Conservation (phyloP, 30 jellyfish, hydroid and myxozoan genomes). For the Hydra vulgaris region DNA sequence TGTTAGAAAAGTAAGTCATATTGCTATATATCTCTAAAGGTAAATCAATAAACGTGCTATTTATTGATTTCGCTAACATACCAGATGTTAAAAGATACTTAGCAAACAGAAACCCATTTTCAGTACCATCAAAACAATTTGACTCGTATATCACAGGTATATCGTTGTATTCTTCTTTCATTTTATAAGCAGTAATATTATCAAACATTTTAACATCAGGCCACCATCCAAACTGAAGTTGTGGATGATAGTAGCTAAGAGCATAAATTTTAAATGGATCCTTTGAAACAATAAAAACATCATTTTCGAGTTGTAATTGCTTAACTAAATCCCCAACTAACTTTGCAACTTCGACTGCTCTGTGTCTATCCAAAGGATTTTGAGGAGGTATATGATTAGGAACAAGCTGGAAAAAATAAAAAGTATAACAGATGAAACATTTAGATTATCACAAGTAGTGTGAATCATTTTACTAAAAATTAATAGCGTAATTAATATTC, state of each 20-base stretch:
- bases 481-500: too few species aligned
- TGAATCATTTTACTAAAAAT: too few species aligned
- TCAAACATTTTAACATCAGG: slow-evolving; percentile 37
- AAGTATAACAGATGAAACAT: not conserved
- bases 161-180: slow-evolving; percentile 56
- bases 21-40: slow-evolving; percentile 38
- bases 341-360: slow-evolving; percentile 36
- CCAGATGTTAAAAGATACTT: slow-evolving; percentile 64
- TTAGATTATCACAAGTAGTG: too few species aligned
- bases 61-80: slow-evolving; percentile 54
- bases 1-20: slow-evolving; percentile 25
- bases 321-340: slow-evolving; percentile 39
- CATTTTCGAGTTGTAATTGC: slow-evolving; percentile 41
- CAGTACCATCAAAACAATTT: slow-evolving; percentile 46
- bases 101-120: slow-evolving; percentile 34
- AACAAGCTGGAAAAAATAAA: slow-evolving; percentile 11
- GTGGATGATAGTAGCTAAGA: slow-evolving; percentile 32
- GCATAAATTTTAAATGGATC: slow-evolving; percentile 57
- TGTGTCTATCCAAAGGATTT: slow-evolving; percentile 54
- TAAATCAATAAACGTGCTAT: slow-evolving; percentile 58
- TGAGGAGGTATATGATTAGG: slow-evolving; percentile 66
- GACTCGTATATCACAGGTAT: slow-evolving; percentile 28
- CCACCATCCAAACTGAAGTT: slow-evolving; percentile 62
- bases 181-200: slow-evolving; percentile 25
- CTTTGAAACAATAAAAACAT: slow-evolving; percentile 57